Base-by-base conservation (phyloP, 2,888 invertebrate genomes). In the Acrobasis consociella region DNA sequence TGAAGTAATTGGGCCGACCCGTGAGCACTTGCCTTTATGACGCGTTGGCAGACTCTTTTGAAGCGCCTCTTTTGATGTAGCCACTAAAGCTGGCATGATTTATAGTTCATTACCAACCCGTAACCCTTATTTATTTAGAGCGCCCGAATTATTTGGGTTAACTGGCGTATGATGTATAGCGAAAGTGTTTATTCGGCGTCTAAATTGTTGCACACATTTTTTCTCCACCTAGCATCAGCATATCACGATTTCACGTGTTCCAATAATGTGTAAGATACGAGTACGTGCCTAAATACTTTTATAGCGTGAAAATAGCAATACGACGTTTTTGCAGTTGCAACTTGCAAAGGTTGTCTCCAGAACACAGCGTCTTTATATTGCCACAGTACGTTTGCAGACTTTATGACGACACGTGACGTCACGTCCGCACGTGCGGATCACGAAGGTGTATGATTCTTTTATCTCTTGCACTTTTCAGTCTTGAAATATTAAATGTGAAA, bases 351-450 rank as follows among this genome's bases (percentile, higher is more conserved):
- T 31, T 31, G 31, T 31, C 31, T 31, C 31, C 31, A 31, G 31
- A 31, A 31, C 31, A 31, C 31, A 31, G 31, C 5, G 31, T 7
- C 31, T 31, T 31, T 31, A 31, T 31, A 31, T 31, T 31, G 70
- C 67, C 74, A 76, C 74, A 77, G 77, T 76, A 85, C 31, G 31
- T 31, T 8, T 31, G 31, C 31, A 31, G 31, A 31, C 31, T 31
- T 83, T 83, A 83, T 82, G 78, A 78, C 72, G 79, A 72, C 31
- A 72, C 86, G 85, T 87, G 87, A 82, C 82, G 81, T 79, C 85
- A 85, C 84, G 85, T 83, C 72, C 80, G 31, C 31, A 8, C 31
- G 31, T 31, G 31, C 31, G 31, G 31, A 31, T 31, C 31, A 31
- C 31, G 31, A 31, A 1, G 31, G 31, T 31, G 31, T 31, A 31